These are phyloP conservation scores for Falco columbarius DNA, from an alignment of 2,797 vertebrate species.

Conservation along the genomic window DNA sequence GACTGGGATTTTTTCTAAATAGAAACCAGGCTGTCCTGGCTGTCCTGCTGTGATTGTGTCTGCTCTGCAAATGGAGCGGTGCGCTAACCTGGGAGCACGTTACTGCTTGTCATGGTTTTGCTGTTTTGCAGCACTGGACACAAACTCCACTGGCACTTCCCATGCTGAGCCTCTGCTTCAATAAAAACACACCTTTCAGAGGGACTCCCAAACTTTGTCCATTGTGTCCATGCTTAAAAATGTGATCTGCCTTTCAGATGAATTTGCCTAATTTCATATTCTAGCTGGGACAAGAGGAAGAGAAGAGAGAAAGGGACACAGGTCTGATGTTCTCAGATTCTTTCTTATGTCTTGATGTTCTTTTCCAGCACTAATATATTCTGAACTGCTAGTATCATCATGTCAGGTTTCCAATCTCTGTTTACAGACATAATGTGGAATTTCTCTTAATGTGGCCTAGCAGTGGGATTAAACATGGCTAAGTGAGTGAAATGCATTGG, in stretches of 20 bases:
- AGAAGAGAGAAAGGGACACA: background rate
- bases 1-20: background rate
- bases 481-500: background rate
- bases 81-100: fast-evolving
- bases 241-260: background rate
- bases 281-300: background rate
- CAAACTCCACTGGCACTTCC: background rate
- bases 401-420: background rate
- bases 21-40: background rate
- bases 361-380: background rate
- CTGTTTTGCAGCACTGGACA: background rate
- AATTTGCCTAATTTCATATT: background rate
- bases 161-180: background rate
- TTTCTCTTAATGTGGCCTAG: background rate
- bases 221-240: background rate
- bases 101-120: background rate
- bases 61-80: fast-evolving
- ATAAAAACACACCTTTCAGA: background rate
- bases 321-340: background rate
- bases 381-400: background rate
- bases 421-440: background rate
- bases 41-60: background rate
- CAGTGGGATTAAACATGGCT: background rate
- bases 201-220: background rate
- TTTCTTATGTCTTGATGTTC: background rate